These are phyloP conservation scores for Nibea albiflora DNA, from an alignment of 2,113 vertebrate genomes.

Conservation along the genomic window DNA sequence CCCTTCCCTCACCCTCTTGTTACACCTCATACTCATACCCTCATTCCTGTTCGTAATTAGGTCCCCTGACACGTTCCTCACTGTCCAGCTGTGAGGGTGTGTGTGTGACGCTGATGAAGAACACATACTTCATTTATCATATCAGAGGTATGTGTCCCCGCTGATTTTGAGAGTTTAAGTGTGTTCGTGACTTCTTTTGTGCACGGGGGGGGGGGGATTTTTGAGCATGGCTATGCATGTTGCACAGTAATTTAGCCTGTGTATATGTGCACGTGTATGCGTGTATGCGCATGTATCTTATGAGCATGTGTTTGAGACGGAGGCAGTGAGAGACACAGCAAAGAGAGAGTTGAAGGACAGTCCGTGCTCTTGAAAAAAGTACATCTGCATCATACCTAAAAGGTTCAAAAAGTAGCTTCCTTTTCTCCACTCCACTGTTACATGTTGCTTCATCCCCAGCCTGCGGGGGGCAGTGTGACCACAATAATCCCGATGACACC, in stretches of 20 bases:
- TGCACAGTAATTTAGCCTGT: constrained; percentile 2
- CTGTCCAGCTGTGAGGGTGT: constrained; percentile 63
- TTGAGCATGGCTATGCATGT: constrained; percentile 9
- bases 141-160: constrained; percentile 49
- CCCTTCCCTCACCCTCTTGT: constrained; percentile 46
- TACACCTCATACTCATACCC: constrained; percentile 38
- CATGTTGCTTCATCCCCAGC: constrained; percentile 45
- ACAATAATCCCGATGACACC: constrained; percentile 45
- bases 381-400: constrained; percentile 18
- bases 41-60: constrained; percentile 68
- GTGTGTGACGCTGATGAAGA: constrained; percentile 46
- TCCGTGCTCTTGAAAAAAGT: constrained; percentile 46
- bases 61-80: constrained; percentile 63
- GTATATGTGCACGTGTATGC: not conserved
- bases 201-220: not conserved
- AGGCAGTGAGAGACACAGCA: constrained; percentile 18
- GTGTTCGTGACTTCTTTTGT: constrained; percentile 34
- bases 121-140: constrained; percentile 61
- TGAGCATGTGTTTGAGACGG: constrained; percentile 36
- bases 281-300: not conserved
- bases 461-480: constrained; percentile 76
- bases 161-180: constrained; percentile 50
- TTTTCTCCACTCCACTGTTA: constrained; percentile 12
- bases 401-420: constrained; percentile 31
- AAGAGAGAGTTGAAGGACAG: constrained; percentile 69